These are phyloP conservation scores for Sylvicola fuscatus DNA, from an alignment of 2,888 invertebrate genomes.

Conservation along the genomic window DNA sequence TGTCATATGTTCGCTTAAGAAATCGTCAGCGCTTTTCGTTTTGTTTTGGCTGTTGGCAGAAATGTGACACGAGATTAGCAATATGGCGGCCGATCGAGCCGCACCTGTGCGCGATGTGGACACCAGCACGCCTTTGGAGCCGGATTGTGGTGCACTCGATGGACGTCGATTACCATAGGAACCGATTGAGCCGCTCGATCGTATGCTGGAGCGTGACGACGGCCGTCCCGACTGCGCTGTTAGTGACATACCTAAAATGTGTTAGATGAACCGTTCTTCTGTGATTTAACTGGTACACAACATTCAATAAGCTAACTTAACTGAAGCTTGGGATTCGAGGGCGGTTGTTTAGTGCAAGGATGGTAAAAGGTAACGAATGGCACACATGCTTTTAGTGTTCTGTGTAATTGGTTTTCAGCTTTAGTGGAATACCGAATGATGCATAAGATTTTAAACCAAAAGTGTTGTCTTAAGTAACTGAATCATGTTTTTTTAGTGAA, in stretches of 20 bases:
- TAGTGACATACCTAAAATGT: constrained; percentile 11
- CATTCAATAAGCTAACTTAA: too few relatives aligned
- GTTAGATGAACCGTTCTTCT: too few relatives aligned
- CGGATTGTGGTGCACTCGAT: constrained; percentile 30
- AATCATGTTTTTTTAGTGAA: too few relatives aligned
- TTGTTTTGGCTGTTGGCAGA: constrained; percentile 30
- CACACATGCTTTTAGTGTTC: too few relatives aligned
- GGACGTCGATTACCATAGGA: constrained; percentile 28
- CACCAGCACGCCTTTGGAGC: constrained; percentile 46
- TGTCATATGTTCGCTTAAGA: constrained; percentile 16
- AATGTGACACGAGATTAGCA: constrained; percentile 81
- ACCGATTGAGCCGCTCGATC: constrained; percentile 33
- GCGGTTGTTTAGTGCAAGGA: too few relatives aligned
- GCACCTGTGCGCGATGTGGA: constrained; percentile 80
- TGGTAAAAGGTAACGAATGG: too few relatives aligned
- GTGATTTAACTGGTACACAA: too few relatives aligned
- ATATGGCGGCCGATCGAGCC: constrained; percentile 84
- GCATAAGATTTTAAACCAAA: too few relatives aligned
- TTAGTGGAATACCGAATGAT: too few relatives aligned
- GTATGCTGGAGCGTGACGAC: constrained; percentile 34
- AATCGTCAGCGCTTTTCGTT: constrained; percentile 32
- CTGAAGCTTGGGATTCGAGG: too few relatives aligned
- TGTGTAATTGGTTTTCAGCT: too few relatives aligned
- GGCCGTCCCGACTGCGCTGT: constrained; percentile 40
- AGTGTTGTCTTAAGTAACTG: too few relatives aligned